Conservation (phyloP, 2,888 invertebrate species). For the Bhutanitis thaidina region DNA sequence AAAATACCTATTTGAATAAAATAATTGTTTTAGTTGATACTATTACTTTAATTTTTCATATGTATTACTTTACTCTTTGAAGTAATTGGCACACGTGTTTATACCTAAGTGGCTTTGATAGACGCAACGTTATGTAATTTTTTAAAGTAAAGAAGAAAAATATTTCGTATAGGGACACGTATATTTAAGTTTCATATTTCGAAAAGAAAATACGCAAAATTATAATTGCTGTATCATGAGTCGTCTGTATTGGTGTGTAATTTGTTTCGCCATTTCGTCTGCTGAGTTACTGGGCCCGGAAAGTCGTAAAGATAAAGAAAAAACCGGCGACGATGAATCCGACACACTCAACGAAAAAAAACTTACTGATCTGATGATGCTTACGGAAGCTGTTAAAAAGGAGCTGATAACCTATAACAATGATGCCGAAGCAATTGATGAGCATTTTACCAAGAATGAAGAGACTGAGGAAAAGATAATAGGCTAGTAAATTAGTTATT, state of each 20-base stretch:
- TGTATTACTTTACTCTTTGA: too few species aligned
- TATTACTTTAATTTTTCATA: too few species aligned
- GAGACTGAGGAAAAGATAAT: slow-evolving; percentile 9
- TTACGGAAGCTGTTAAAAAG: slow-evolving; percentile 33
- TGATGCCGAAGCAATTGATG: slow-evolving; percentile 32
- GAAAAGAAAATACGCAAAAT: background rate
- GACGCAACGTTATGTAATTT: too few species aligned
- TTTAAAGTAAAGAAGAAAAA: too few species aligned
- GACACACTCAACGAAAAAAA: slow-evolving; percentile 31
- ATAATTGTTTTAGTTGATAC: too few species aligned
- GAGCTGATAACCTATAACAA: slow-evolving; percentile 34
- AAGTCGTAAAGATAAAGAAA: slow-evolving; percentile 39
- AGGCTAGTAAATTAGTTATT: background rate
- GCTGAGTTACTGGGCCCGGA: slow-evolving; percentile 63
- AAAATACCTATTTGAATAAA: too few species aligned
- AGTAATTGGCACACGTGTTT: slow-evolving; percentile 33
- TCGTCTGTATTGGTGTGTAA: slow-evolving; percentile 41
- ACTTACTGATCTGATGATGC: slow-evolving; percentile 34
- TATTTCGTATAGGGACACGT: too few species aligned
- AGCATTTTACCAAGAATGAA: slow-evolving; percentile 23
- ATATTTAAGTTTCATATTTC: too few species aligned
- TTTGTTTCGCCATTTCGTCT: slow-evolving; percentile 45
- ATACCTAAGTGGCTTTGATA: slow-evolving; percentile 26
- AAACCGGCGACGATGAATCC: slow-evolving; percentile 47
- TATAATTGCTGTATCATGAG: slow-evolving; percentile 37